Base-by-base conservation (phyloP, 2,888 invertebrate genomes). In the Eupsilia transversa region DNA sequence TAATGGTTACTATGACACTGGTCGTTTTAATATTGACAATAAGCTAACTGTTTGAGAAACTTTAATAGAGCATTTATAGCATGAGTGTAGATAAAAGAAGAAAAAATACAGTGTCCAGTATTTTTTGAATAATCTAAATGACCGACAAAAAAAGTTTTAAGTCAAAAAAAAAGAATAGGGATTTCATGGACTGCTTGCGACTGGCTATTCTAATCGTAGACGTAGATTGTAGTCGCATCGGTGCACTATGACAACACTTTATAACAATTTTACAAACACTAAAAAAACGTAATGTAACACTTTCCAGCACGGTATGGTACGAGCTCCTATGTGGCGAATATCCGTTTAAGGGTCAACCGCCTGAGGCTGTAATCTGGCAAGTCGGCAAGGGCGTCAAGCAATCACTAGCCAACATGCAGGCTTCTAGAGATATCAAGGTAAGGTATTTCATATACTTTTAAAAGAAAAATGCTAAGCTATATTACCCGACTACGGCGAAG, bases 381-480 rank as follows among this genome's bases (percentile, higher is more conserved):
- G 99, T 99, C 65, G 99, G 99, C 9, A 98, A 98, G 91, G 99
- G 99, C 73, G 98, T 99, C 97, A 99, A 99, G 91, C 99, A 99
- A 94, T 98, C 99, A 43, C 97, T 99, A 77, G 98, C 99, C 73
- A 99, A 98, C 96, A 97, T 99, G 88, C 99, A 99, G 94, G 99
- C 99, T 65, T 99, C 99, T 27, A 97, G 98, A 81, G 99, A 99
- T 95, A 99, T 99, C 82, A 99, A 99, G 97, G 99, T 99, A 46
- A 49, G 33, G n/a, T n/a, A 49, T 49, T 49, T 23, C 3, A 23
- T 23, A 23, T 23, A 49, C 49, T 49, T 46, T 20, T 46, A 46
- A 46, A 46, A 46, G 46, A 46, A 46, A 46, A 46, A 46, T 23
- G 0, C 46, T 46, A 46, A 30, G 30, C 20, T 9, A 56, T 17